Conservation (phyloP, 2,113 vertebrate species). For the Aviceda subcristata region DNA sequence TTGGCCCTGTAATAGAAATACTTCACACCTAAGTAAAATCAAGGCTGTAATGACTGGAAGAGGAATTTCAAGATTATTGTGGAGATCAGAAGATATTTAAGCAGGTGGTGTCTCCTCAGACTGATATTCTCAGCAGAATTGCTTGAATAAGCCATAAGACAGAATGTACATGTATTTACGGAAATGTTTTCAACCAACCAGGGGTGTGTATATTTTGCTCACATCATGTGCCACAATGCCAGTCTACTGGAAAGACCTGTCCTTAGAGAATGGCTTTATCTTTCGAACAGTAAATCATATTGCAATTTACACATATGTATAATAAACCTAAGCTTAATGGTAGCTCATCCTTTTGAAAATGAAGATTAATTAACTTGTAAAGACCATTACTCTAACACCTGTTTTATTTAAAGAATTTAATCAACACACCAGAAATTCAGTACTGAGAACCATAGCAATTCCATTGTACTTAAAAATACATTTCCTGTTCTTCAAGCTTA, state of each 20-base stretch:
- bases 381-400: slow-evolving; percentile 37
- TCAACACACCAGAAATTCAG: slow-evolving; percentile 50
- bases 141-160: neutral
- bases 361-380: slow-evolving; percentile 57
- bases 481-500: slow-evolving; percentile 43
- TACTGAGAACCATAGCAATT: slow-evolving; percentile 30
- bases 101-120: neutral
- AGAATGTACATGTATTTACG: neutral
- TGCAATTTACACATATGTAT: neutral
- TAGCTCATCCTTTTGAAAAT: slow-evolving; percentile 39
- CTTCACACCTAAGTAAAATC: neutral
- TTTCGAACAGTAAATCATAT: neutral
- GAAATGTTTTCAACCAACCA: neutral
- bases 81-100: neutral
- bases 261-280: neutral
- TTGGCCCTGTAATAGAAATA: neutral
- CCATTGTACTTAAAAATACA: slow-evolving; percentile 32
- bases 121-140: neutral
- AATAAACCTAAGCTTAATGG: neutral
- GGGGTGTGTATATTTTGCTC: neutral
- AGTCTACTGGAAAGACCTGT: neutral
- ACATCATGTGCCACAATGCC: neutral
- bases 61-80: neutral
- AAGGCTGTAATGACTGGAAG: neutral
- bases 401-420: slow-evolving; percentile 59